Percentiles rank a stretch among this genome's conserved stretches.
Evolutionary conservation across 2,888 invertebrate species (phyloP).

Genomic region (Leucophenga maculata): DNA sequence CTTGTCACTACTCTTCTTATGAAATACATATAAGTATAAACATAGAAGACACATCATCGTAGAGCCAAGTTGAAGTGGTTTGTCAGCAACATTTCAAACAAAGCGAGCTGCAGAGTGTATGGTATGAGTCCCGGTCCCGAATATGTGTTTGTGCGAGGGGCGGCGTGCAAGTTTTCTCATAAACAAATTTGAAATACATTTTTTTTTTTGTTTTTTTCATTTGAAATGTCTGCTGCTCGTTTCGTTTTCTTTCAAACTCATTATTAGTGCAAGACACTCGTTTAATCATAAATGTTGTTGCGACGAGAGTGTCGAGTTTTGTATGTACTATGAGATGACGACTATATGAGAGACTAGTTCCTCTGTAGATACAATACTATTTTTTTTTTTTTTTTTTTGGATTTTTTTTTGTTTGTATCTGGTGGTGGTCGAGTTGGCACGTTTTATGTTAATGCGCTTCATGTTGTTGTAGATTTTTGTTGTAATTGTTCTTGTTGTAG

Average conservation of each 20-base stretch:
- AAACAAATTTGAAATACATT: constrained; percentile 20
- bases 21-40: constrained; percentile 47
- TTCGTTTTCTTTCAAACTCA: constrained; percentile 14
- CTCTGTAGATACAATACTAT: no score
- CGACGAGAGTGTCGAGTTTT: not conserved
- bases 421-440: not conserved
- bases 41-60: not conserved
- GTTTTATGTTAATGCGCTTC: constrained; percentile 21
- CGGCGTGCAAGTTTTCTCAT: not conserved
- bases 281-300: constrained; percentile 17
- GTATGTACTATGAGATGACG: not conserved
- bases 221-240: constrained; percentile 14
- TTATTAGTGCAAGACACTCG: constrained; percentile 13
- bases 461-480: constrained; percentile 22
- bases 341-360: constrained; percentile 13
- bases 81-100: constrained; percentile 72
- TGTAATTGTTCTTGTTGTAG: constrained; percentile 22
- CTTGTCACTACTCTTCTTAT: constrained; percentile 67
- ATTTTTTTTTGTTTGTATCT: constrained; percentile 1
- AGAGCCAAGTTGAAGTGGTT: constrained; percentile 61
- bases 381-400: not conserved
- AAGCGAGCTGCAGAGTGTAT: constrained; percentile 48
- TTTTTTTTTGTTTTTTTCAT: constrained; percentile 4
- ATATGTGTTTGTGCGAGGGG: not conserved
- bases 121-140: not conserved